Conservation (phyloP, 2,797 vertebrate genomes). For the Intellagama lesueurii region DNA sequence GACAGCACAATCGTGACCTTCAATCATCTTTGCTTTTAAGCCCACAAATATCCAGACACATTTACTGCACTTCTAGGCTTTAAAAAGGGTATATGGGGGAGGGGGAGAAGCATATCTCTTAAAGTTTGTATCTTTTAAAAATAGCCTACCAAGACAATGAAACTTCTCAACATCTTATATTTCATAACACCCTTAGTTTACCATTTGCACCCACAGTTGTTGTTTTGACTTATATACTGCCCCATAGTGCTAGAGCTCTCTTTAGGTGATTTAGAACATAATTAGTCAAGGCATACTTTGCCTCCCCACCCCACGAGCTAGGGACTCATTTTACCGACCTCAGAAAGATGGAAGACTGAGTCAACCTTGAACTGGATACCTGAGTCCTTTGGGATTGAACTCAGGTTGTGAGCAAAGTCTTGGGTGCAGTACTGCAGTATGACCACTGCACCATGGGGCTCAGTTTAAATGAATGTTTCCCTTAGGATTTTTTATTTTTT, state of each 20-base stretch:
- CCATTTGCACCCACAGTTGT: not conserved
- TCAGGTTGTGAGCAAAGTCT: too few relatives aligned
- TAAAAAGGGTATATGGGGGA: not conserved
- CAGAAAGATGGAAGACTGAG: too few relatives aligned
- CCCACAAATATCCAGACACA: constrained; percentile 58
- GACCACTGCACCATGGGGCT: too few relatives aligned
- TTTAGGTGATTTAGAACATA: too few relatives aligned
- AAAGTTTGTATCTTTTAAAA: constrained; percentile 31
- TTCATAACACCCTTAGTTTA: constrained; percentile 29
- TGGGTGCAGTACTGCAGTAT: too few relatives aligned
- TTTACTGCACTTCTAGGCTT: constrained; percentile 47
- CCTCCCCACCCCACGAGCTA: too few relatives aligned
- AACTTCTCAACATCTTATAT: constrained; percentile 30
- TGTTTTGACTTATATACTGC: too few relatives aligned
- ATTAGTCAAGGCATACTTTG: too few relatives aligned
- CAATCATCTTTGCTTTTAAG: constrained; percentile 62
- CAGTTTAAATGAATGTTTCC: not conserved
- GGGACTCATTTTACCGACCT: too few relatives aligned
- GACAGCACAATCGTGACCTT: constrained; percentile 58
- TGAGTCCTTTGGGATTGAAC: too few relatives aligned
- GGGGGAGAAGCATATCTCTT: constrained; percentile 14
- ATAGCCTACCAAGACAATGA: not conserved
- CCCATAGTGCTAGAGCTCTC: too few relatives aligned
- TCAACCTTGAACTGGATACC: too few relatives aligned
- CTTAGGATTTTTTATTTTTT: fast-evolving